Percentiles rank a stretch among this genome's conserved stretches.
Evolutionary conservation across 2,113 vertebrate genomes (phyloP).

Genomic region (Syrmaticus mikado): DNA sequence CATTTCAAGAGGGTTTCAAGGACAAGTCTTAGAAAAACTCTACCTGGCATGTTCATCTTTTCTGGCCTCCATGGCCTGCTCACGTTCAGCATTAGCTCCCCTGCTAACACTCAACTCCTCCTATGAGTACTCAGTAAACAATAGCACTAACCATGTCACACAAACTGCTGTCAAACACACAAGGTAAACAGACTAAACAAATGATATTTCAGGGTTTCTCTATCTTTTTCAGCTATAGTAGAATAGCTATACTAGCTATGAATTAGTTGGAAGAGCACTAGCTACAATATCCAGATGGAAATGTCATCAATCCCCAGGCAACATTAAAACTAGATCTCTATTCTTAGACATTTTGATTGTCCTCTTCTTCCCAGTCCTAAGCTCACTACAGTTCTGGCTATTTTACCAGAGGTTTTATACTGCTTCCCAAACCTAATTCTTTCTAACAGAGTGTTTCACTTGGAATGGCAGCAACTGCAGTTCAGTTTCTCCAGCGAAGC

Average conservation of each 20-base stretch:
- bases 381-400: background rate
- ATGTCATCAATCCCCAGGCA: slow-evolving; percentile 1
- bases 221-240: background rate
- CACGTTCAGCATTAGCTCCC: background rate
- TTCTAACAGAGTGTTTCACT: slow-evolving; percentile 46
- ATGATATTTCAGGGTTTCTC: background rate
- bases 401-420: slow-evolving; percentile 18
- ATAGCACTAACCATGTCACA: background rate
- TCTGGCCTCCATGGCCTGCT: background rate
- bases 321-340: slow-evolving; percentile 3
- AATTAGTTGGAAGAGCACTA: background rate
- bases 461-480: slow-evolving; percentile 44
- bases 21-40: background rate
- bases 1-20: slow-evolving; percentile 9
- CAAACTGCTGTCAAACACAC: background rate
- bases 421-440: background rate
- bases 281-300: slow-evolving; percentile 18
- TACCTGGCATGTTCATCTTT: background rate
- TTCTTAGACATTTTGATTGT: slow-evolving; percentile 25
- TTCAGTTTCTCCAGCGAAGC: slow-evolving; percentile 45
- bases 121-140: background rate
- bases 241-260: background rate
- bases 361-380: slow-evolving; percentile 6
- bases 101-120: background rate
- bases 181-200: background rate